phyloP scores from a whole-genome alignment of 2,888 invertebrate genomes.

The Euclidia mi region DNA sequence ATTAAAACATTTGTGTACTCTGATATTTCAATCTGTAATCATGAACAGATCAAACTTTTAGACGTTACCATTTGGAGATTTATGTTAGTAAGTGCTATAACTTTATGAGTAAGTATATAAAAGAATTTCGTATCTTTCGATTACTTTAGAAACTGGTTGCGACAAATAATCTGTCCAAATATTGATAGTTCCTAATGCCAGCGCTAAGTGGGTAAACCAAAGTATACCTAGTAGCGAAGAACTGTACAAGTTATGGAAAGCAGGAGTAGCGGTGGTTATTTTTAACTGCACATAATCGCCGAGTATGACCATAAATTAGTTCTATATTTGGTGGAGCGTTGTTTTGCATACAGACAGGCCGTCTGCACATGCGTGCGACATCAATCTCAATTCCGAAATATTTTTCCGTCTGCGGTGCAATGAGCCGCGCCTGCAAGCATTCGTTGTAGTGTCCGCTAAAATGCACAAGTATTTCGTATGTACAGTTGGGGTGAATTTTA shows the following conservation, averaged over 20 bases:
- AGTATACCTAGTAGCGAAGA: conserved; percentile 63
- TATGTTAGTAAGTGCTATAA: too few relatives aligned
- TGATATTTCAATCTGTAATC: conserved; percentile 32
- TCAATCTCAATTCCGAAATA: conserved; percentile 89
- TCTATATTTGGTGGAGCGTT: conserved; percentile 87
- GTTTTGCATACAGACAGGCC: conserved; percentile 88
- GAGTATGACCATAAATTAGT: conserved; percentile 89
- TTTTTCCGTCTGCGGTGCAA: conserved; percentile 84
- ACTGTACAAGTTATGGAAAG: conserved; percentile 79
- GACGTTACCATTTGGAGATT: too few relatives aligned
- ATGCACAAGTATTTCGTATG: conserved; percentile 35
- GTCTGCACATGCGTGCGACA: conserved; percentile 89
- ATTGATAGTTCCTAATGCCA: conserved; percentile 2
- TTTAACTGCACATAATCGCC: conserved; percentile 86
- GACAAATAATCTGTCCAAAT: neutral
- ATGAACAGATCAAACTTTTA: too few relatives aligned
- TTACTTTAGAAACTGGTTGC: too few relatives aligned
- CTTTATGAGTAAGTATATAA: too few relatives aligned
- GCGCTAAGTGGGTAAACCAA: too few relatives aligned
- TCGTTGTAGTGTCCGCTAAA: conserved; percentile 42
- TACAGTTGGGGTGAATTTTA: conserved; percentile 16
- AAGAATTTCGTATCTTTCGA: too few relatives aligned
- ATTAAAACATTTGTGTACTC: conserved; percentile 57
- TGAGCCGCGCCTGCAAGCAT: conserved; percentile 44
- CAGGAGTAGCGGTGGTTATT: conserved; percentile 81